Evolutionary conservation across 2,888 invertebrate species (phyloP).

Genomic region (Catocala fraxini): DNA sequence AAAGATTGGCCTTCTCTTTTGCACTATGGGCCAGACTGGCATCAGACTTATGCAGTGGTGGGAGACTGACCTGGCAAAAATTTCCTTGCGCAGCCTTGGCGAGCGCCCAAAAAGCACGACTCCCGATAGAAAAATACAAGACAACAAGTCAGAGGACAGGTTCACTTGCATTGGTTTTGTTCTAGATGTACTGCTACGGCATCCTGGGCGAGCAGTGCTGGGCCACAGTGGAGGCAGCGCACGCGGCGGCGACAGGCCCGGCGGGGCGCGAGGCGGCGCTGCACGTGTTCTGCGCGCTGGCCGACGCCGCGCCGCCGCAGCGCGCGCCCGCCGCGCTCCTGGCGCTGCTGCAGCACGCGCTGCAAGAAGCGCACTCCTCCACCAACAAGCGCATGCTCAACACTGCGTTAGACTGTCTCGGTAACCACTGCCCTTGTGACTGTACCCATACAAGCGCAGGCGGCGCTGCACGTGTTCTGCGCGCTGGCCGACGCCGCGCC

Average conservation of each 20-base stretch:
- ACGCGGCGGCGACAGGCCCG: slow-evolving; percentile 89
- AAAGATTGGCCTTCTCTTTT: too few relatives aligned
- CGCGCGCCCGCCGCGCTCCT: slow-evolving; percentile 80
- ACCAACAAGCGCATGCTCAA: slow-evolving; percentile 88
- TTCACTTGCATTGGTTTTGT: too few relatives aligned
- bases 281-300: slow-evolving; percentile 85
- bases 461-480: too few relatives aligned
- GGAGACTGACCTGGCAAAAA: too few relatives aligned
- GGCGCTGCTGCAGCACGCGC: slow-evolving; percentile 64
- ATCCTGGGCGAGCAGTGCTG: slow-evolving; percentile 93
- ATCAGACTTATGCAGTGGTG: too few relatives aligned
- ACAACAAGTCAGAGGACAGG: too few relatives aligned
- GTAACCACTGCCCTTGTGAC: slow-evolving; percentile 60
- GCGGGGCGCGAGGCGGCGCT: slow-evolving; percentile 78
- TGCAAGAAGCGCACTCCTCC: slow-evolving; percentile 57
- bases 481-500: too few relatives aligned
- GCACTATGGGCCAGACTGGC: too few relatives aligned
- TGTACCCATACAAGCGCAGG: too few relatives aligned
- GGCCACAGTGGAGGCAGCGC: slow-evolving; percentile 89
- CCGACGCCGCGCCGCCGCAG: slow-evolving; percentile 80
- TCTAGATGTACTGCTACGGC: slow-evolving; percentile 94
- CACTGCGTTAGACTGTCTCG: slow-evolving; percentile 93
- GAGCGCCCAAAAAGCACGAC: too few relatives aligned
- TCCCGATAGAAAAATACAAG: too few relatives aligned
- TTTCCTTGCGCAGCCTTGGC: too few relatives aligned